phyloP scores from a whole-genome alignment of 2,797 vertebrate genomes.

The Rhodeus uyekii region DNA sequence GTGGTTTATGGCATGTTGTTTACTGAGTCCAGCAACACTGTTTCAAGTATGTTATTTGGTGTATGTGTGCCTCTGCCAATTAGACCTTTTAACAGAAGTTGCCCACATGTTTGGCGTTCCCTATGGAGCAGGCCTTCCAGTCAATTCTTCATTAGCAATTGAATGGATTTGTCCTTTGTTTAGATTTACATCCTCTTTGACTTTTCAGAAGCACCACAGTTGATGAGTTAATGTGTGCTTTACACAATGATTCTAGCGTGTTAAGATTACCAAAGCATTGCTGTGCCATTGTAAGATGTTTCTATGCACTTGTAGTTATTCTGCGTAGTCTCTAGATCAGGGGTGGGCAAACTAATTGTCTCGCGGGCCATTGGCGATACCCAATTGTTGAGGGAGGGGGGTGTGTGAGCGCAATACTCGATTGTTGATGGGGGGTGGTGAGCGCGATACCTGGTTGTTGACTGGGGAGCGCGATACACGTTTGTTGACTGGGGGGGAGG shows the following conservation, averaged over 20 bases:
- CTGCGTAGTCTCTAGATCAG: background rate
- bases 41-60: conserved; percentile 49
- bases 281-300: background rate
- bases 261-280: background rate
- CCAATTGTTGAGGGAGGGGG: too few relatives aligned
- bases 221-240: background rate
- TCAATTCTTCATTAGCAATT: conserved; percentile 7
- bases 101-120: conserved; percentile 32
- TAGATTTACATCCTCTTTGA: background rate
- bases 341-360: too few relatives aligned
- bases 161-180: conserved; percentile 1
- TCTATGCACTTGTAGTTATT: background rate
- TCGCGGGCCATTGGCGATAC: too few relatives aligned
- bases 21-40: conserved; percentile 35
- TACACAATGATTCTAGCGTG: background rate
- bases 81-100: background rate
- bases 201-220: background rate
- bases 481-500: too few relatives aligned
- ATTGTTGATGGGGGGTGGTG: too few relatives aligned
- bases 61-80: conserved; percentile 26
- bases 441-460: too few relatives aligned
- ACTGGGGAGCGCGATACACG: too few relatives aligned
- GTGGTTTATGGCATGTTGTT: conserved; percentile 48
- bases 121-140: background rate
- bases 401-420: too few relatives aligned